phyloP scores from a whole-genome alignment of 2,888 invertebrate species.

The Gymnoscelis rufifasciata region DNA sequence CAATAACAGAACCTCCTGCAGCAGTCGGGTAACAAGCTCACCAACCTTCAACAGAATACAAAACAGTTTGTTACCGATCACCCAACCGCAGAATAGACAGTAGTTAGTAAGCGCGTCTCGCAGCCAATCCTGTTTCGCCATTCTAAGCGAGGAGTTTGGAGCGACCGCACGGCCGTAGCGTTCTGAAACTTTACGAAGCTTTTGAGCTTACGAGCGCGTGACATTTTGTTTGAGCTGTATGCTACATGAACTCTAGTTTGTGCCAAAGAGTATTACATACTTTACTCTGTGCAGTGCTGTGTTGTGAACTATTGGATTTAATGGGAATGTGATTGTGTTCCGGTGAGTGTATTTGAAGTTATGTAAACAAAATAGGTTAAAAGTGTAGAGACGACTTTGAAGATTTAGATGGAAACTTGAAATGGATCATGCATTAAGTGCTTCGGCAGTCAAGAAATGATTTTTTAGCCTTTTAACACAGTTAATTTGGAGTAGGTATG shows the following conservation, averaged over 20 bases:
- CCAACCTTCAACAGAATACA: background rate
- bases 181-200: constrained; percentile 23
- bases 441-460: no score
- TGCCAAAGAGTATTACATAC: no score
- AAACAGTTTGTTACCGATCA: background rate
- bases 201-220: constrained; percentile 1
- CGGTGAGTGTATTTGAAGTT: background rate
- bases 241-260: constrained; percentile 36
- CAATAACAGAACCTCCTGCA: no score
- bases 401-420: no score
- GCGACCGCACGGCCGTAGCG: constrained; percentile 17
- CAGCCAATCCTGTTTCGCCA: constrained; percentile 11
- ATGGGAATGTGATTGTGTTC: constrained; percentile 19
- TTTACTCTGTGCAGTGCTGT: constrained; percentile 47
- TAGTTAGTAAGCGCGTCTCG: background rate
- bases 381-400: no score
- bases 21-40: no score
- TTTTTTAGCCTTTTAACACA: no score
- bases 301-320: constrained; percentile 27
- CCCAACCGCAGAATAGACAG: background rate
- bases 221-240: constrained; percentile 28
- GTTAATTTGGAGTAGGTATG: no score
- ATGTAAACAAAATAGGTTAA: background rate
- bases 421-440: no score
- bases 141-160: constrained; percentile 18